Percentiles rank a stretch among this genome's conserved stretches.
Evolutionary conservation across 2,113 vertebrate genomes (phyloP).

Genomic region (Petrocephalus microphthalmus): DNA sequence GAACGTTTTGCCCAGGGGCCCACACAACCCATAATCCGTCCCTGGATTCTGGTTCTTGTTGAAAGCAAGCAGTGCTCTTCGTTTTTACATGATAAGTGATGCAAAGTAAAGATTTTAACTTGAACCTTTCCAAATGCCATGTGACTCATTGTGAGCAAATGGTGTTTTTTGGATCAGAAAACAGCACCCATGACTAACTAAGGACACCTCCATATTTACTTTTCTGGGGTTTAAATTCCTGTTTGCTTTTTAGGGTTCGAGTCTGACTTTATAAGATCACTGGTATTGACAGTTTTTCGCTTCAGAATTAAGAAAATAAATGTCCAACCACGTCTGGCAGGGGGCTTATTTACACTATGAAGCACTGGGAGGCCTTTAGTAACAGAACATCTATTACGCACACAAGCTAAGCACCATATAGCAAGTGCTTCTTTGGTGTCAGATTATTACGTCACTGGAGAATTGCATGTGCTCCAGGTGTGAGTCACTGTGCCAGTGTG

Average conservation of each 20-base stretch:
- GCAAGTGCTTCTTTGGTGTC: neutral
- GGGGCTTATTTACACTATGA: neutral
- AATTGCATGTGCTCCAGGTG: neutral
- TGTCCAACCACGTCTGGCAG: neutral
- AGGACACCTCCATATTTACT: neutral
- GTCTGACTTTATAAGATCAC: neutral
- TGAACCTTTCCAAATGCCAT: conserved; percentile 9
- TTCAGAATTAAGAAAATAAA: neutral
- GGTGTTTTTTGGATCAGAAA: neutral
- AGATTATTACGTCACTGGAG: neutral
- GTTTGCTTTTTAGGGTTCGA: neutral
- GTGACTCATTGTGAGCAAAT: conserved; percentile 13
- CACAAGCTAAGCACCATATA: neutral
- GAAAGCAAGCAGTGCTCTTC: neutral
- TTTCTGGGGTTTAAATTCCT: neutral
- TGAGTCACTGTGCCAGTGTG: conserved; percentile 4
- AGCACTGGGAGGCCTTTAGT: neutral
- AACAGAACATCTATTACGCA: neutral
- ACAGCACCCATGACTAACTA: neutral
- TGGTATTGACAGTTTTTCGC: neutral
- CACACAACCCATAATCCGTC: no score
- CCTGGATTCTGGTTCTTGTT: neutral
- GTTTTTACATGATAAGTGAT: neutral
- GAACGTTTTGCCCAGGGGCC: no score
- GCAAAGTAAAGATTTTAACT: neutral